phyloP scores from a whole-genome alignment of 2,888 invertebrate genomes.

The Coleophora deauratella region DNA sequence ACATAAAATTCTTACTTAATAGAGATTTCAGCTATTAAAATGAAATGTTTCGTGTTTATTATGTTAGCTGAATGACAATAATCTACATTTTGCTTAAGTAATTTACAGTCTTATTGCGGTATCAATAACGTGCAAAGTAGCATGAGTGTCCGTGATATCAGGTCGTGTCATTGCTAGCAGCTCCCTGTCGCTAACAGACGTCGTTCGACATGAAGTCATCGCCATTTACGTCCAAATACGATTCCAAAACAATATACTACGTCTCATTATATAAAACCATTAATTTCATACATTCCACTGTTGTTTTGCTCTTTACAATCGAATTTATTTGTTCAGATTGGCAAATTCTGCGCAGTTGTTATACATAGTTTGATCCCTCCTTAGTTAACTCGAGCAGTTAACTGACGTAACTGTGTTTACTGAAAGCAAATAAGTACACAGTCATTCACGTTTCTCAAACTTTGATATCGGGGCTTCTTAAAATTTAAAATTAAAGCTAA shows the following conservation, averaged over 20 bases:
- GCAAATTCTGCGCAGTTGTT: slow-evolving; percentile 60
- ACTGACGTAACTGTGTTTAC: too few species aligned
- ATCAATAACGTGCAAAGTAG: slow-evolving; percentile 14
- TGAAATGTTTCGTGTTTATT: neutral
- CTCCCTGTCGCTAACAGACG: slow-evolving; percentile 23
- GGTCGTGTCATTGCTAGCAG: slow-evolving; percentile 44
- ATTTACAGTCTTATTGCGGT: slow-evolving; percentile 13
- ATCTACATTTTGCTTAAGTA: neutral
- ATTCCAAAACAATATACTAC: slow-evolving; percentile 15
- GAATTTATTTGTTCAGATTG: slow-evolving; percentile 59
- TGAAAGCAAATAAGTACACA: slow-evolving; percentile 16
- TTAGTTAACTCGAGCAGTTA: too few species aligned
- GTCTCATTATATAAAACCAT: neutral
- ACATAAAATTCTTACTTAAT: too few species aligned
- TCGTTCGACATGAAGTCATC: slow-evolving; percentile 45
- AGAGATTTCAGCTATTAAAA: too few species aligned
- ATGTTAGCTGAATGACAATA: neutral
- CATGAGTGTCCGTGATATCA: slow-evolving; percentile 19
- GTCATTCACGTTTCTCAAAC: slow-evolving; percentile 9
- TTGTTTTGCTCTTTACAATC: slow-evolving; percentile 44
- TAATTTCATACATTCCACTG: slow-evolving; percentile 37
- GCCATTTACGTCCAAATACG: slow-evolving; percentile 15
- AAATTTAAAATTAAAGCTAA: slow-evolving; percentile 15
- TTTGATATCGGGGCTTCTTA: neutral
- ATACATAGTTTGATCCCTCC: slow-evolving; percentile 16